Conservation (phyloP, 2,888 invertebrate species). For the Galeruca laticollis region DNA sequence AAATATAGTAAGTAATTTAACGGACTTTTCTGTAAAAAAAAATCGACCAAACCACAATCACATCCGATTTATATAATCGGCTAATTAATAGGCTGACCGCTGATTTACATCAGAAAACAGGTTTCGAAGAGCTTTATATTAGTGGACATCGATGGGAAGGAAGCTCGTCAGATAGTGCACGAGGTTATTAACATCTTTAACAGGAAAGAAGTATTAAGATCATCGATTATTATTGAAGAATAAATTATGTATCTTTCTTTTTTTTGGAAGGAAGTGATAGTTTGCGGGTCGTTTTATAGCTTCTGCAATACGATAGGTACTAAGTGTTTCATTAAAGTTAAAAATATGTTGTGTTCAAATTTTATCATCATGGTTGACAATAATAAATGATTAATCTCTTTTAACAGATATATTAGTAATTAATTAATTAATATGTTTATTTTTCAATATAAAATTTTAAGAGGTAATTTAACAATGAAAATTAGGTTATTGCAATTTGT, state of each 20-base stretch:
- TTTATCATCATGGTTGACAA: too few relatives aligned
- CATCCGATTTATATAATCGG: slow-evolving; percentile 47
- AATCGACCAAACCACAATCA: slow-evolving; percentile 44
- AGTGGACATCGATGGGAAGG: slow-evolving; percentile 23
- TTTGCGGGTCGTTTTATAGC: not conserved
- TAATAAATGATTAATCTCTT: too few relatives aligned
- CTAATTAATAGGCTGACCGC: slow-evolving; percentile 42
- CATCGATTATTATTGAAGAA: not conserved
- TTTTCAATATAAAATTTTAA: too few relatives aligned
- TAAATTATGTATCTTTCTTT: not conserved
- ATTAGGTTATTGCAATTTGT: too few relatives aligned
- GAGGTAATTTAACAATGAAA: too few relatives aligned
- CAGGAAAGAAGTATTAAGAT: slow-evolving; percentile 22
- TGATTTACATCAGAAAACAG: slow-evolving; percentile 37
- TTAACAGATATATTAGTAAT: too few relatives aligned
- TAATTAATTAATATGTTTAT: too few relatives aligned
- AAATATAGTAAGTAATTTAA: slow-evolving; percentile 24
- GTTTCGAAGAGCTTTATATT: slow-evolving; percentile 18
- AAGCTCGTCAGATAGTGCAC: slow-evolving; percentile 19
- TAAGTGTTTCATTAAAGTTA: too few relatives aligned
- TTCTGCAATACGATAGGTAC: not conserved
- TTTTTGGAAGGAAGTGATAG: not conserved
- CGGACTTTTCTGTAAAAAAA: slow-evolving; percentile 29
- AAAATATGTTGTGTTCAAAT: too few relatives aligned
- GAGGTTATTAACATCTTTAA: slow-evolving; percentile 26